Conservation (phyloP, 2,113 vertebrate genomes). For the Alethe castanea region DNA sequence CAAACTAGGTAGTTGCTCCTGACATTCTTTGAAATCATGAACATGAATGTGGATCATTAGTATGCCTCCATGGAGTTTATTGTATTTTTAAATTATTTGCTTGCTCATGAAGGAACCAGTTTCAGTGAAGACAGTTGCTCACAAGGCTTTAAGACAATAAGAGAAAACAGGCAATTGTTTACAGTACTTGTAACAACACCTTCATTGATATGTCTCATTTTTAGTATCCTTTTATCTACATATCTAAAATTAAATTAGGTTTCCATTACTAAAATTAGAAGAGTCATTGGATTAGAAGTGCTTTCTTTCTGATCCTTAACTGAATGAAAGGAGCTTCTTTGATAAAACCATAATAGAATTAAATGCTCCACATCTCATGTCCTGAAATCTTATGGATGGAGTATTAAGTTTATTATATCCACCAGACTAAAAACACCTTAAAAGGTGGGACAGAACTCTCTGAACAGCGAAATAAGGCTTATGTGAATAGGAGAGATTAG, state of each 20-base stretch:
- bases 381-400: constrained; percentile 28
- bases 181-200: constrained; percentile 38
- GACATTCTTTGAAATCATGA: neutral
- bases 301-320: constrained; percentile 59
- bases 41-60: neutral
- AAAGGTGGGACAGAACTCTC: neutral
- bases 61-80: neutral
- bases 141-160: neutral
- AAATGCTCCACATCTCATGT: constrained; percentile 47
- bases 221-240: constrained; percentile 62
- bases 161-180: constrained; percentile 6
- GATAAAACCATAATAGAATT: constrained; percentile 68
- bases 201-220: constrained; percentile 37
- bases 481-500: neutral
- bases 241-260: constrained; percentile 73
- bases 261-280: constrained; percentile 77
- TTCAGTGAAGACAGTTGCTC: neutral
- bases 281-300: constrained; percentile 64
- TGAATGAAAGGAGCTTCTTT: constrained; percentile 57
- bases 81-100: neutral
- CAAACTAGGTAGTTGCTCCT: neutral
- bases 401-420: constrained; percentile 47
- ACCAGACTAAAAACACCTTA: neutral
- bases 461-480: neutral
- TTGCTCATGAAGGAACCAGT: neutral